These are phyloP conservation scores for Danio choprae DNA, from an alignment of 2,797 vertebrate genomes.

Conservation along the genomic window DNA sequence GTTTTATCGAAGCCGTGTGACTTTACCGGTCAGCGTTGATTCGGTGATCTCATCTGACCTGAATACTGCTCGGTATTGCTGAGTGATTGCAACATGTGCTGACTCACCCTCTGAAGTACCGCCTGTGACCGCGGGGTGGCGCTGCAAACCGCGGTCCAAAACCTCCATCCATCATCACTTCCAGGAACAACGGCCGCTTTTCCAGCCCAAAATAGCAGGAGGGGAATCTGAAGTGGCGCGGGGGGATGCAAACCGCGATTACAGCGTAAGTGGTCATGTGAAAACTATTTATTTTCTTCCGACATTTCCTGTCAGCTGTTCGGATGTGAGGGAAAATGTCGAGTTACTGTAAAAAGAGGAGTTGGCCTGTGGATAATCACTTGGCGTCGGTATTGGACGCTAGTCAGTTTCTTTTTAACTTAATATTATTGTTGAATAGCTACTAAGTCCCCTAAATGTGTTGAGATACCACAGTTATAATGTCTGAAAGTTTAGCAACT, in stretches of 20 bases:
- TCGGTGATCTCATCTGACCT: slow-evolving; percentile 56
- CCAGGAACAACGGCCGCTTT: slow-evolving; percentile 35
- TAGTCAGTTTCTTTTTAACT: background rate
- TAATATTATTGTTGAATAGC: background rate
- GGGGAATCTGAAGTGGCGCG: background rate
- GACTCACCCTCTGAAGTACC: slow-evolving; percentile 44
- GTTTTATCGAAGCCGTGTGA: slow-evolving; percentile 28
- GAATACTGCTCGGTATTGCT: slow-evolving; percentile 56
- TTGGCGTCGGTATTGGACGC: background rate
- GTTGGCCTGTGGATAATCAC: background rate
- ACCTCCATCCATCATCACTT: slow-evolving; percentile 25
- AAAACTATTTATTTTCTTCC: slow-evolving; percentile 23
- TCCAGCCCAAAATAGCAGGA: slow-evolving; percentile 30
- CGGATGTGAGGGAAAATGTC: background rate
- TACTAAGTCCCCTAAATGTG: background rate
- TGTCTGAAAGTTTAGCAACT: background rate
- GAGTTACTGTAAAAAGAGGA: background rate
- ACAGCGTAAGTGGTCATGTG: slow-evolving; percentile 19
- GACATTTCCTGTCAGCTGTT: slow-evolving; percentile 42
- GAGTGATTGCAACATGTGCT: slow-evolving; percentile 63
- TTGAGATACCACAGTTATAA: background rate
- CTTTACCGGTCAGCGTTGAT: slow-evolving; percentile 28
- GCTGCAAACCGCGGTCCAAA: background rate
- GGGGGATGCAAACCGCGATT: background rate
- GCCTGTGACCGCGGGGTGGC: slow-evolving; percentile 52